Evolutionary conservation across 2,797 vertebrate species (phyloP), one percentile per base, ranked within the genome.

Genomic region (Chelon labrosus): DNA sequence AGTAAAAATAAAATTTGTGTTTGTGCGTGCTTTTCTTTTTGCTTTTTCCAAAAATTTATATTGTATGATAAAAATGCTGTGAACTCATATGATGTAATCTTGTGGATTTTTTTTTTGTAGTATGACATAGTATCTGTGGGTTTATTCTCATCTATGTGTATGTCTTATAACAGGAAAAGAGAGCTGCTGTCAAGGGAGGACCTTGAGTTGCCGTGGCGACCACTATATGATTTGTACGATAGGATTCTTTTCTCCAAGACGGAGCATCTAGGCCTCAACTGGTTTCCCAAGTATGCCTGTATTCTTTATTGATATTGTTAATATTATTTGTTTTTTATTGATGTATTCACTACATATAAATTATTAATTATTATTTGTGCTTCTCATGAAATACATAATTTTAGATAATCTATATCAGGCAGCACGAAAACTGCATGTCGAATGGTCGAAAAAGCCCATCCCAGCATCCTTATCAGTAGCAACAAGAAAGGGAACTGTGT

Each of bases 171-270:
- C 87, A 99, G 98, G 91, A 99, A 99, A 91, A 96, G 96, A 86
- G 98, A 99, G 61, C 93, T 99, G 62, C 96, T 99, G 87, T 98
- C 98, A 79, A 96, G 96, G 84, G 96, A 97, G 70, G 97, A 99
- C 85, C 94, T 99, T 75, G 96, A 98, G 91, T 95, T 99, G 88
- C 96, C 95, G 10, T 99, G 98, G 98, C 94, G 95, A 93, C 98
- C 98, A 0, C 94, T 99, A 79, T 97, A 97, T 77, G 97, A 99
- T 86, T 95, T 98, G 87, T 79, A 98, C 57, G 97, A 99, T 89
- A 95, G 96, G 90, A 98, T 98, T 86, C 94, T 98, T 13, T 98
- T 98, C 87, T 99, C 98, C 51, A 99, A 99, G 91, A 98, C 97
- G 0, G 98, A 99, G 87, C 97, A 99, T 85, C 96, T 99, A 71